These are phyloP conservation scores for Rotaria sp. DNA, from an alignment of 2,888 invertebrate species.

Conservation along the genomic window DNA sequence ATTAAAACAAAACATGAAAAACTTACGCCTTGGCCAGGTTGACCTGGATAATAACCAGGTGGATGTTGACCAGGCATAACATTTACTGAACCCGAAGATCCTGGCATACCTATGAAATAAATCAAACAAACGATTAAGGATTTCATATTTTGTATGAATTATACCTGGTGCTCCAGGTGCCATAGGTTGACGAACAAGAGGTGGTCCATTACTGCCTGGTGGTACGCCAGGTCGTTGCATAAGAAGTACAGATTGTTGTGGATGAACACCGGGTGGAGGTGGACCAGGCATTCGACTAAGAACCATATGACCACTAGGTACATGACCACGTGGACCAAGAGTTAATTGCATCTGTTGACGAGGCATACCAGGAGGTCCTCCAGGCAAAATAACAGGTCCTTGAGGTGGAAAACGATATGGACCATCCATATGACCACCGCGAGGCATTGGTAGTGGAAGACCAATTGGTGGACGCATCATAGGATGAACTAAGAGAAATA, in stretches of 20 bases:
- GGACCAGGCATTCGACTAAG: background rate
- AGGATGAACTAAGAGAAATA: background rate
- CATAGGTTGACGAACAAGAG: background rate
- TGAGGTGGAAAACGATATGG: background rate
- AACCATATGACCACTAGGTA: background rate
- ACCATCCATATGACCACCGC: background rate
- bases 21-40: background rate
- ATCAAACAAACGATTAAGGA: background rate
- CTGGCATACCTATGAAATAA: background rate
- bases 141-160: background rate
- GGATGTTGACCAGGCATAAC: slow-evolving; percentile 11
- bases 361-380: background rate
- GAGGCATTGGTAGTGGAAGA: background rate
- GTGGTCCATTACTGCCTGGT: background rate
- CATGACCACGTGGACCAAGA: background rate
- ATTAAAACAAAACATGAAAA: background rate
- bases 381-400: background rate
- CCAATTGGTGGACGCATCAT: slow-evolving; percentile 20
- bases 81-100: background rate
- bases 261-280: background rate
- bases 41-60: background rate
- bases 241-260: background rate
- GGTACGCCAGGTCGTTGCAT: slow-evolving; percentile 19
- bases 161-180: background rate
- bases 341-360: background rate